Evolutionary conservation across 2,113 vertebrate genomes (phyloP), one percentile per base, ranked within the genome.

Genomic region (Mesembrinibis cayennensis): DNA sequence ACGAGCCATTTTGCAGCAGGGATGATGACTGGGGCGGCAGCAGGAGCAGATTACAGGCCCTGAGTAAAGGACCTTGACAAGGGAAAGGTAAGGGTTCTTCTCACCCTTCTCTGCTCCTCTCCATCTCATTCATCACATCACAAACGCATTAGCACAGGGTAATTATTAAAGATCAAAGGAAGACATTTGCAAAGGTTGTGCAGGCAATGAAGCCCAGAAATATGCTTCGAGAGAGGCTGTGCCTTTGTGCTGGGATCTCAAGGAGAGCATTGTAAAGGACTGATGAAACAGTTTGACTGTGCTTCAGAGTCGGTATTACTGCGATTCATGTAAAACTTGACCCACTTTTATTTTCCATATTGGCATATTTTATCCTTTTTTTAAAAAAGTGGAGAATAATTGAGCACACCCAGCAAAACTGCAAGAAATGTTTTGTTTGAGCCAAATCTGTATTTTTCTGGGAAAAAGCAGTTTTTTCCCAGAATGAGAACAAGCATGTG

Each of bases 321-420:
- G 84, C 5, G 6, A 59, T 71, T 94, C 87, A 55, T 91, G 67
- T 92, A 55, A 94, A 89, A 89, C 84, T 93, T 89, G 96, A 96
- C 95, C 95, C 95, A 97, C 69, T 96, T 97, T 96, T 74, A 82
- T 65, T 87, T 77, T 94, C 86, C 47, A 82, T 85, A 94, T 67
- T 95, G 89, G 89, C 81, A 73, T 93, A 95, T 74, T 93, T 94
- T 86, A 92, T 76, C 58, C 44, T 53, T 20, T 26, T 52, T 34
- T 61, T 30, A 44, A 32, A 34, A 32, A n/a, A 89, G 62, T 5
- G 26, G 42, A 71, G 72, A 81, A 94, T 87, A 89, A 83, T 78
- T 81, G 91, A 96, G 94, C 89, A 78, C 59, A 84, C 38, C 59
- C 86, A 95, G 93, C 82, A 95, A 94, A 97, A 96, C 11, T 12